Evolutionary conservation across 64 coral and sea anemone species (phyloP), one percentile per base, ranked within the genome.

Genomic region (Hydrozoanthus tunicans): DNA sequence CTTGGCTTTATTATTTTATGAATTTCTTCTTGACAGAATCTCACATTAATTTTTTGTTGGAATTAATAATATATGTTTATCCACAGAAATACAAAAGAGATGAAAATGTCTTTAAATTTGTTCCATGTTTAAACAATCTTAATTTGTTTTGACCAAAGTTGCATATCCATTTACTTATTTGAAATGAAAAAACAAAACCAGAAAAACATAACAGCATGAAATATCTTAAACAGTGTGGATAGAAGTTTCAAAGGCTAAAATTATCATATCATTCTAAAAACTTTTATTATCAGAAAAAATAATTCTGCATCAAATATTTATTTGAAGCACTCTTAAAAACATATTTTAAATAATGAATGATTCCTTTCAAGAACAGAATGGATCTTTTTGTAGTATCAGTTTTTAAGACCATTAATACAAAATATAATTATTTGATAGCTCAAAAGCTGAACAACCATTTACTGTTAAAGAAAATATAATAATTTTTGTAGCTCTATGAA

Each of bases 21-120:
- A 43, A 43, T 43, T 43, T 43, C 32, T 43, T 43, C 32, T 43
- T 15, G 11, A 66, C 80, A 15, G 12, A 82, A 64, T 59, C 61
- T 64, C 60, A 4, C 7, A 26, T 52, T 51, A 81, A 81, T 81
- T 63, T 62, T 65, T 66, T 86, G 65, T 70, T 86, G 67, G 56
- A 58, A 88, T 88, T 9, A 88, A 88, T 88, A 73, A 88, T 88
- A 84, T 3, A 75, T 75, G 70, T 52, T 17, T 82, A 82, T 82
- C 74, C 70, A 52, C 43, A 27, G 70, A 24, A 75, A 74, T 74
- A 51, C 59, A 58, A 59, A 73, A 58, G 24, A 60, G 7, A 7
- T 26, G 55, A 58, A 24, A n/a, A 58, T 56, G 14, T 70, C 70
- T 58, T 9, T 6, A 72, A 71, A 24, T 64, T 62, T 59, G 56